These are phyloP conservation scores for Actinemys pallida DNA, from an alignment of 2,113 vertebrate genomes.

Conservation along the genomic window DNA sequence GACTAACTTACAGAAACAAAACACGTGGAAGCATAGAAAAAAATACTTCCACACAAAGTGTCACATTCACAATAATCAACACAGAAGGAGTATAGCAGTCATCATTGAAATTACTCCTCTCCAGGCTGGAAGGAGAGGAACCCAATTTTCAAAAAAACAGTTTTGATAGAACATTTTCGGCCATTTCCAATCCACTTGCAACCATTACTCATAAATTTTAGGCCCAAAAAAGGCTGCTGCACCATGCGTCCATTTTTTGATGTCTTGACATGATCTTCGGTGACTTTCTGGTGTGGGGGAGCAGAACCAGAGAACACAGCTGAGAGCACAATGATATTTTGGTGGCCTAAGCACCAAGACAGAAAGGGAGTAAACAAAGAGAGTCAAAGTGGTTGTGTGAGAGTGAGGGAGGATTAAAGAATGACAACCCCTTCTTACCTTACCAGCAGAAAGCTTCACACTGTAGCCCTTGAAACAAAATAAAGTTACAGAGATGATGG, in stretches of 20 bases:
- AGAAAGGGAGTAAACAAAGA: background rate
- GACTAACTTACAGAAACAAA: background rate
- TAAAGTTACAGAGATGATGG: background rate
- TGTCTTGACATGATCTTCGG: background rate
- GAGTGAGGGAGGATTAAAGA: background rate
- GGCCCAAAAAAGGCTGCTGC: background rate
- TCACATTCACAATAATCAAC: background rate
- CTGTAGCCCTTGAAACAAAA: background rate
- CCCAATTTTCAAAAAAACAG: background rate
- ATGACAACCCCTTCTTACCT: background rate
- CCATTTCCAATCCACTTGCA: background rate
- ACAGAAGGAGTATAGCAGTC: background rate
- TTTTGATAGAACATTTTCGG: background rate
- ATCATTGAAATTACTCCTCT: background rate
- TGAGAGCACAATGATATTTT: background rate
- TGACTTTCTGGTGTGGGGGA: background rate
- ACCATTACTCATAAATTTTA: background rate
- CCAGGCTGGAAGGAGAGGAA: background rate
- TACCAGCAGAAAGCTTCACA: background rate
- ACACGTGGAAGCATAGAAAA: background rate
- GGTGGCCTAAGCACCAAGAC: background rate
- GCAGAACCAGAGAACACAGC: background rate
- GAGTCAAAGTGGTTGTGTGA: background rate
- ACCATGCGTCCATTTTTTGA: background rate
- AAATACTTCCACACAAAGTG: background rate